phyloP scores from a whole-genome alignment of 2,797 vertebrate species.

The Peromyscus attwateri region DNA sequence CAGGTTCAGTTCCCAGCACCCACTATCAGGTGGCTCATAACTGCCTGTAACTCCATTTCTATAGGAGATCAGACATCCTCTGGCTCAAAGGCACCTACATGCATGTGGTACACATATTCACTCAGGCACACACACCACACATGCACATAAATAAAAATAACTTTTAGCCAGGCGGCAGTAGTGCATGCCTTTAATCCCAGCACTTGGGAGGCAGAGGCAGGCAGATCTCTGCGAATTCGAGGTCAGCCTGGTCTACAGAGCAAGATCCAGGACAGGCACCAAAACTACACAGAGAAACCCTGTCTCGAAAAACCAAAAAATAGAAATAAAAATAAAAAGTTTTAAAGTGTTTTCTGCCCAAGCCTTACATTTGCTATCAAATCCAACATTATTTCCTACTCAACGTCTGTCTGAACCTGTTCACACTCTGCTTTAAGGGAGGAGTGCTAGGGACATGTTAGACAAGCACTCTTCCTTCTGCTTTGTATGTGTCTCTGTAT shows the following conservation, averaged over 20 bases:
- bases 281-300: no score
- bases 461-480: not conserved
- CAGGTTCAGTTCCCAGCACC: not conserved
- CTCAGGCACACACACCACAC: not conserved
- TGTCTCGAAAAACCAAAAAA: no score
- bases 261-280: no score
- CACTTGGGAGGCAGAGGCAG: no score
- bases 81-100: not conserved
- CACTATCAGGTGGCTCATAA: not conserved
- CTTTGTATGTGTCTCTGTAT: not conserved
- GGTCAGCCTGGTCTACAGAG: no score
- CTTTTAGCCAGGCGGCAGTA: not conserved
- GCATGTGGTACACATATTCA: not conserved
- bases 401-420: not conserved
- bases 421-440: not conserved
- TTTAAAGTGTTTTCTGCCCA: not conserved
- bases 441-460: no score
- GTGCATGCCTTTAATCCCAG: no score
- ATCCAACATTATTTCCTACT: not conserved
- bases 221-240: no score
- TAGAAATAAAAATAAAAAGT: no score
- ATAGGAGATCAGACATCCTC: not conserved
- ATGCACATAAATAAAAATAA: not conserved
- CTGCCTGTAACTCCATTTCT: not conserved
- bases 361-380: not conserved